Base-by-base conservation (phyloP, 2,113 vertebrate species). In the Candoia aspera region DNA sequence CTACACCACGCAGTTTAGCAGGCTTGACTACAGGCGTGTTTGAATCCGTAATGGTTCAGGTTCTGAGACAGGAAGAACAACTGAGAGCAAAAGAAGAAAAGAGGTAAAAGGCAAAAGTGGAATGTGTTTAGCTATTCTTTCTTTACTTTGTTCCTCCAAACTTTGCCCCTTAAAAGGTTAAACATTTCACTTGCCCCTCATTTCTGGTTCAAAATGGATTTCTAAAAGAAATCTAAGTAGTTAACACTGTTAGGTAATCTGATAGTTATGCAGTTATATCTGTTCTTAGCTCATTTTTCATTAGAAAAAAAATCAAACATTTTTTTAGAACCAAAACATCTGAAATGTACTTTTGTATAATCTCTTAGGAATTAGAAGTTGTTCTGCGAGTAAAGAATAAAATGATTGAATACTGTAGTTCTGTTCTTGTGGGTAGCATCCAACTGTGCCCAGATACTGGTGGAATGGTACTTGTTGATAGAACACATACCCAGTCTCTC, bases 41-140 rank as follows among this genome's bases (percentile, higher is more conserved):
- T 90, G 98, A 99, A 94, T 99, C 99, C 93, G 68, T 99, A 94
- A 99, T 99, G 98, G 98, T 99, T 94, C 99, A 99, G 97, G 97
- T 98, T 94, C 96, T 99, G 90, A 98, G 99, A 93, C 97, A 98
- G 95, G 98, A 99, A 96, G 99, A 99, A 95, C 99, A 99, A 86
- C 98, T 98, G 96, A 98, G 97, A 97, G 98, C 98, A 95, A 99
- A 98, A 97, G 99, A 99, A 91, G 98, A 99, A 96, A 99, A 98
- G 96, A 98, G 98, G 99, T 99, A 96, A 96, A 95, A 94, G 89
- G 93, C 95, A 94, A 96, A 95, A 79, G n/a, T 62, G 3, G 93
- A 91, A 23, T 84, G 46, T 93, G 19, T 92, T 88, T 55, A 91
- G 54, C 93, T 92, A 90, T 94, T 90, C 10, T 64, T 92, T 94